Percentiles rank a stretch among this genome's conserved stretches.
These are phyloP conservation scores for Ectemnius lituratus DNA, from an alignment of 2,888 invertebrate genomes.

Conservation along the genomic window DNA sequence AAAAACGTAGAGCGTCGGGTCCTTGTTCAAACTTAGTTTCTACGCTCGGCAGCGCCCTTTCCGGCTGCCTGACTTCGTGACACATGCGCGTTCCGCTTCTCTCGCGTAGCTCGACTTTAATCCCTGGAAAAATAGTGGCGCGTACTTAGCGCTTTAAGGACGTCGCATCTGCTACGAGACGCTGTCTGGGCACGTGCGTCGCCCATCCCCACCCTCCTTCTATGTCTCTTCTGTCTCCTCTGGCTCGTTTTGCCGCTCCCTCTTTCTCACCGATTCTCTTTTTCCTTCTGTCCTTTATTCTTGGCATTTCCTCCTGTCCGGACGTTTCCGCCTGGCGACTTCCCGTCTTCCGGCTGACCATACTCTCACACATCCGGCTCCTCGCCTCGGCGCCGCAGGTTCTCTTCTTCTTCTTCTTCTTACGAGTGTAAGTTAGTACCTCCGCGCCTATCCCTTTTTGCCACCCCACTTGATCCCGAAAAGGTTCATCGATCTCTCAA, in stretches of 20 bases:
- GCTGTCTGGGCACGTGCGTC: slow-evolving; percentile 53
- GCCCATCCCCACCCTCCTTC: slow-evolving; percentile 33
- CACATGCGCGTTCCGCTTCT: slow-evolving; percentile 14
- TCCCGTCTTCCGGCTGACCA: background rate
- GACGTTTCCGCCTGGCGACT: too few species aligned
- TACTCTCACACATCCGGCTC: background rate
- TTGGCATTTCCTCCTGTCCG: slow-evolving; percentile 5
- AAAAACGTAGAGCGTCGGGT: too few species aligned
- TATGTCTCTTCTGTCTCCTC: slow-evolving; percentile 4
- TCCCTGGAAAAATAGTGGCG: slow-evolving; percentile 58
- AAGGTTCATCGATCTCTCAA: slow-evolving; percentile 54
- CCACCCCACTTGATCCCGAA: slow-evolving; percentile 27
- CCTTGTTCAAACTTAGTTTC: too few species aligned
- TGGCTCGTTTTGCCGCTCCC: background rate
- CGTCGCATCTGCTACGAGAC: slow-evolving; percentile 56
- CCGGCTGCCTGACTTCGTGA: background rate
- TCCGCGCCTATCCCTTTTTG: slow-evolving; percentile 11
- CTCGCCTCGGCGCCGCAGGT: too few species aligned
- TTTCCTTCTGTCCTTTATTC: background rate
- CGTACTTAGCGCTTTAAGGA: slow-evolving; percentile 62
- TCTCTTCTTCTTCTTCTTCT: background rate
- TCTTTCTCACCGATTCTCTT: background rate
- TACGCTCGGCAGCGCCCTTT: too few species aligned
- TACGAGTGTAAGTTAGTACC: background rate
- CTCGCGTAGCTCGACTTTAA: slow-evolving; percentile 51